These are phyloP conservation scores for Dorcus hopei DNA, from an alignment of 2,888 invertebrate species.

Conservation along the genomic window DNA sequence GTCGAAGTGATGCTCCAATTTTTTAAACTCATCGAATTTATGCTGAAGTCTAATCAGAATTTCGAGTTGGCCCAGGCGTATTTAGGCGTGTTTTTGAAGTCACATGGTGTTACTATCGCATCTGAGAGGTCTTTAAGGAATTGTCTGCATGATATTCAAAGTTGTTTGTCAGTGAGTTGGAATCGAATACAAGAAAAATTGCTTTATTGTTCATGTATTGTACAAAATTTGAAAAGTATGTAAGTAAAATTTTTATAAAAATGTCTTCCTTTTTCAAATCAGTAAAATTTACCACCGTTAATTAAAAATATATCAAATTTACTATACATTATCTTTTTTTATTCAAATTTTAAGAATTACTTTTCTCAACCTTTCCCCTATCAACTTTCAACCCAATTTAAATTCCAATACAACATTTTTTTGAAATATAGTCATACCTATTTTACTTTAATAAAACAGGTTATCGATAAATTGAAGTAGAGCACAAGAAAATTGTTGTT, in stretches of 20 bases:
- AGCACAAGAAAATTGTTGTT: too few relatives aligned
- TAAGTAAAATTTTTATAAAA: not conserved
- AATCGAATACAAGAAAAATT: slow-evolving; percentile 64
- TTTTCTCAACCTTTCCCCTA: too few relatives aligned
- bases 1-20: slow-evolving; percentile 72
- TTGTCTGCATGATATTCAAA: slow-evolving; percentile 57
- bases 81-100: slow-evolving; percentile 81
- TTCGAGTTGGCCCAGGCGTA: slow-evolving; percentile 92
- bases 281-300: too few relatives aligned
- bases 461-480: too few relatives aligned
- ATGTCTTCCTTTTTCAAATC: too few relatives aligned
- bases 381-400: too few relatives aligned
- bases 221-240: slow-evolving; percentile 53
- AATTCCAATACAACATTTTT: too few relatives aligned
- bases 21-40: slow-evolving; percentile 66
- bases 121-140: slow-evolving; percentile 55
- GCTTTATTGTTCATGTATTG: slow-evolving; percentile 72
- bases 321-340: too few relatives aligned
- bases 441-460: too few relatives aligned
- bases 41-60: slow-evolving; percentile 72
- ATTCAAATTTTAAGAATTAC: too few relatives aligned
- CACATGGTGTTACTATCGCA: slow-evolving; percentile 63
- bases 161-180: slow-evolving; percentile 63
- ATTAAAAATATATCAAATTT: too few relatives aligned
- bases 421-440: too few relatives aligned